Evolutionary conservation across 1,140 invertebrate genomes (phyloP).

Genomic region (Tetranychus cinnabarinus): DNA sequence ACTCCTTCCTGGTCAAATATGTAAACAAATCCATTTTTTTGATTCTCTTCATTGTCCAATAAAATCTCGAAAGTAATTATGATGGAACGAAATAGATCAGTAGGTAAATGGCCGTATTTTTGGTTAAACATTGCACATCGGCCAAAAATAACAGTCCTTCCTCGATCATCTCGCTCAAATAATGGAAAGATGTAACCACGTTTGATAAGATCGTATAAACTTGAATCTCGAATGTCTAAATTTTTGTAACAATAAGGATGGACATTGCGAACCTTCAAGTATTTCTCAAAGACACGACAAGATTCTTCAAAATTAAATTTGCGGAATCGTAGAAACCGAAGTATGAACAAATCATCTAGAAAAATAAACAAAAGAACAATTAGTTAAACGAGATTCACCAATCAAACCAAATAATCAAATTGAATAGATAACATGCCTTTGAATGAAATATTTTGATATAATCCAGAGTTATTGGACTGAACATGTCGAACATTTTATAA

Average conservation of each 20-base stretch:
- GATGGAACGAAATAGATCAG: conserved; percentile 37
- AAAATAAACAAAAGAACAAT: background rate
- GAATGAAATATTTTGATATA: background rate
- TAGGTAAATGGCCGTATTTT: background rate
- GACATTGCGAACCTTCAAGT: conserved; percentile 49
- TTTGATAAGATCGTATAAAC: conserved; percentile 46
- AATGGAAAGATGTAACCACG: conserved; percentile 54
- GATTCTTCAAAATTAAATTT: conserved; percentile 62
- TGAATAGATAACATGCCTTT: background rate
- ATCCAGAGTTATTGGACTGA: background rate
- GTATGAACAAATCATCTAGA: conserved; percentile 46
- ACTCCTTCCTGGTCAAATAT: conserved; percentile 59
- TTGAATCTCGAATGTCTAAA: conserved; percentile 39
- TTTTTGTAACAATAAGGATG: conserved; percentile 60
- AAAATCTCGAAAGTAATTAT: conserved; percentile 46
- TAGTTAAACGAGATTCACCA: background rate
- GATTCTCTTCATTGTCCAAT: conserved; percentile 52
- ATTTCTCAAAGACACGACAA: conserved; percentile 57
- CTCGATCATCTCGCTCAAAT: conserved; percentile 40
- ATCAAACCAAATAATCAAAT: background rate
- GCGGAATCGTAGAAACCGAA: conserved; percentile 56
- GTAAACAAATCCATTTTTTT: conserved; percentile 48
- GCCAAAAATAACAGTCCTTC: conserved; percentile 41
- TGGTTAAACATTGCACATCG: conserved; percentile 1
- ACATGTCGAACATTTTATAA: background rate